Evolutionary conservation across 2,888 invertebrate species (phyloP), one percentile per base, ranked within the genome.

Genomic region (Drosophila greeni): DNA sequence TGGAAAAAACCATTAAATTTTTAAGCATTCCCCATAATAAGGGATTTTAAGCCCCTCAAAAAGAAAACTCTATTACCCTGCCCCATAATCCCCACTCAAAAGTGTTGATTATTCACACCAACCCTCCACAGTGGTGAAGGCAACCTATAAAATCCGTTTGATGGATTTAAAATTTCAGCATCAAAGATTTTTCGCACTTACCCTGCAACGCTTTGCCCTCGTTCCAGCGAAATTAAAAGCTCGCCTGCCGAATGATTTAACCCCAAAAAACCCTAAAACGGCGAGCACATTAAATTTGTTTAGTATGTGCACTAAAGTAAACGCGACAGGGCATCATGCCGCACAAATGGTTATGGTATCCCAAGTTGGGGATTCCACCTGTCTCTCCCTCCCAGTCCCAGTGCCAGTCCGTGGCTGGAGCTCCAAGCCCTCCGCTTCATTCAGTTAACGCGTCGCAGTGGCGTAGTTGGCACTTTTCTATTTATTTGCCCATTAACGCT

Each of bases 401-500:
- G 26, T 18, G 24, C 20, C 14, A n/a, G n/a, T n/a, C n/a, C n/a
- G n/a, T 34, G 20, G 11, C 26, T 45, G 29, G 8, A 18, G 3
- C 18, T 37, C 14, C 26, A 20, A 2, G 29, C 39, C 23, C 51
- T 33, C 43, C 33, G 40, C 51, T 60, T 57, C 70, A 73, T 73
- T 80, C 74, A 73, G 81, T 74, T 81, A 72, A 81, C 76, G 70
- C 74, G 65, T 66, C 74, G 82, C 70, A 72, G 76, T 74, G 62
- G 55, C 82, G 79, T 75, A 81, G 79, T 76, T 82, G 81, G 76
- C 81, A 84, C 82, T 81, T 81, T 84, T 84, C 82, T 81, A 84
- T 81, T 81, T 81, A 81, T 84, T 81, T 81, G 81, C 61, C 81
- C 84, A 81, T 81, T 81, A 81, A 81, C 81, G 81, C 84, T 81